Conservation (phyloP, 2,113 vertebrate species). For the Ascaphus truei region DNA sequence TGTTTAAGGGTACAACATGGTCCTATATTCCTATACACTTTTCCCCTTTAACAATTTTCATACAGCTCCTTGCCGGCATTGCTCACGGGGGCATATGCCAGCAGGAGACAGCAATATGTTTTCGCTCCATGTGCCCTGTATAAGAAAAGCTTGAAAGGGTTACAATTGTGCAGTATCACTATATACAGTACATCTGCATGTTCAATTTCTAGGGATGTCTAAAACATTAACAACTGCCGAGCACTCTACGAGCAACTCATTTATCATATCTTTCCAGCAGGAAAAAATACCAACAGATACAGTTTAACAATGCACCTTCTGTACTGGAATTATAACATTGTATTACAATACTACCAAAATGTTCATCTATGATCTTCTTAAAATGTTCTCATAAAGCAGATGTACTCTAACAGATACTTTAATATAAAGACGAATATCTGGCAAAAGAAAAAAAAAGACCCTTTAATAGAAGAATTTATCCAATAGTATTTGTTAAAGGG, state of each 20-base stretch:
- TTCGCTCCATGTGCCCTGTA: no score
- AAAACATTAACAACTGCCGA: no score
- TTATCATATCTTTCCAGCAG: neutral
- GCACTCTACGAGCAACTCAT: neutral
- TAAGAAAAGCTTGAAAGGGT: no score
- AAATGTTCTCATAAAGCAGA: slow-evolving; percentile 4
- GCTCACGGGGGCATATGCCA: no score
- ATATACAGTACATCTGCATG: no score
- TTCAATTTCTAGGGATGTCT: no score
- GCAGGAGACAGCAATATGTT: no score
- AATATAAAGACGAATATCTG: slow-evolving; percentile 26
- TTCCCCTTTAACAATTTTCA: no score
- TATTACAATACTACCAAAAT: neutral
- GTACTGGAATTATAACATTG: neutral
- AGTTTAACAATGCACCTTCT: neutral
- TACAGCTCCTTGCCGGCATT: no score
- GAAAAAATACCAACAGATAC: neutral
- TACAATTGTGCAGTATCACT: no score
- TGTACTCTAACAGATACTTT: slow-evolving; percentile 10
- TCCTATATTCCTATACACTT: no score
- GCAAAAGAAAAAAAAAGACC: slow-evolving; percentile 31
- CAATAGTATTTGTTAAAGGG: slow-evolving; percentile 39
- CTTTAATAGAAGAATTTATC: slow-evolving; percentile 2
- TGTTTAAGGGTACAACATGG: no score
- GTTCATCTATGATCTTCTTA: neutral